Conservation (phyloP, 2,888 invertebrate species). For the Lasioglossum figueresi region DNA sequence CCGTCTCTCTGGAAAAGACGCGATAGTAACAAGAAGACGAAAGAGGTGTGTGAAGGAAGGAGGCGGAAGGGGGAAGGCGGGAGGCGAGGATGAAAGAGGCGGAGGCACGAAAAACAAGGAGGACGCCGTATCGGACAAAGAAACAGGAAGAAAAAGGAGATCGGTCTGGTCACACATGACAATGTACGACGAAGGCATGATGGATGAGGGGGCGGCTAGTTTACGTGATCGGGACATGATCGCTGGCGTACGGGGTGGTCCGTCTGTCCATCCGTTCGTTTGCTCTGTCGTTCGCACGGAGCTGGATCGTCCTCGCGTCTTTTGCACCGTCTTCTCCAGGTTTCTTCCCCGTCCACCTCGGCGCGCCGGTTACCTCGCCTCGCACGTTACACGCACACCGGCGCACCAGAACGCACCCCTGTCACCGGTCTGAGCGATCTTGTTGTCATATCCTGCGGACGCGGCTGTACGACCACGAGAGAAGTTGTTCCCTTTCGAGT, state of each 20-base stretch:
- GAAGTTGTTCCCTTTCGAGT: conserved; percentile 51
- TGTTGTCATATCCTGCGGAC: conserved; percentile 79
- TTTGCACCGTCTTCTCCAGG: conserved; percentile 31
- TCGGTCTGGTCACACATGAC: conserved; percentile 76
- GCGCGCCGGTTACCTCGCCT: background rate
- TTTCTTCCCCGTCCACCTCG: conserved; percentile 26
- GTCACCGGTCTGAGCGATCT: conserved; percentile 82
- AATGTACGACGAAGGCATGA: conserved; percentile 80
- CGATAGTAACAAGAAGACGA: conserved; percentile 25
- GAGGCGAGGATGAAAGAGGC: background rate
- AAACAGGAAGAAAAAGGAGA: conserved; percentile 49
- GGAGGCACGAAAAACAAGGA: conserved; percentile 20
- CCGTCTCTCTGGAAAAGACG: conserved; percentile 30
- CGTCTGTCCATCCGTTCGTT: conserved; percentile 65
- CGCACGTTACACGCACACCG: conserved; percentile 59
- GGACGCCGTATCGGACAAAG: conserved; percentile 22
- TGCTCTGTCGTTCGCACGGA: conserved; percentile 51
- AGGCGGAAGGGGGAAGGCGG: background rate
- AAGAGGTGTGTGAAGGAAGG: conserved; percentile 16
- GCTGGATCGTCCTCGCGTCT: conserved; percentile 45
- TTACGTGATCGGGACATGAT: conserved; percentile 83
- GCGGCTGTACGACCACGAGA: conserved; percentile 56
- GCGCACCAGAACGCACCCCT: conserved; percentile 68
- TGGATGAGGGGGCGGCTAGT: conserved; percentile 84
- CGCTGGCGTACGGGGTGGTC: conserved; percentile 82